Percentiles rank a stretch among this genome's conserved stretches.
These are phyloP conservation scores for Eulemur rufifrons DNA, from an alignment of 2,113 vertebrate genomes.

Conservation along the genomic window DNA sequence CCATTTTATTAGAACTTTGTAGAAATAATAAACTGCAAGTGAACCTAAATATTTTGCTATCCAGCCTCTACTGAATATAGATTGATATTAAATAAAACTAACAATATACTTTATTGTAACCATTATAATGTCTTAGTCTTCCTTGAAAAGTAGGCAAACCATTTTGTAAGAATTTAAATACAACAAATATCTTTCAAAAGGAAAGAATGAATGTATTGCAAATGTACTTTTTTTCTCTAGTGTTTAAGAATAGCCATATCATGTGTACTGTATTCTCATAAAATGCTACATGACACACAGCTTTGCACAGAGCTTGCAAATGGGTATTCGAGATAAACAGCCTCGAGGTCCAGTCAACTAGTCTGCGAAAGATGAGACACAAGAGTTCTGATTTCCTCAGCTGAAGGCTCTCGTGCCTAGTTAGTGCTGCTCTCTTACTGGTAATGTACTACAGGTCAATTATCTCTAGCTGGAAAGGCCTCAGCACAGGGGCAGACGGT, in stretches of 20 bases:
- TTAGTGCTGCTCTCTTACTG: not conserved
- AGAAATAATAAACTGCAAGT: conserved; percentile 27
- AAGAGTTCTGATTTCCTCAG: not conserved
- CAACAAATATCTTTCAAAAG: not conserved
- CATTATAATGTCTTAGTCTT: not conserved
- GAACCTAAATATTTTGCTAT: not conserved
- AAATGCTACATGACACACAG: not conserved
- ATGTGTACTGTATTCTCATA: not conserved
- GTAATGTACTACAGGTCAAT: not conserved
- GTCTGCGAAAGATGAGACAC: not conserved
- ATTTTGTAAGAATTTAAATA: not conserved
- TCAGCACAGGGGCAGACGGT: not conserved
- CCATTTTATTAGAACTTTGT: not conserved
- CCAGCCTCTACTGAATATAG: not conserved
- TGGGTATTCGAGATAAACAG: not conserved
- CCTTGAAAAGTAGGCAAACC: not conserved
- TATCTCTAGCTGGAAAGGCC: not conserved
- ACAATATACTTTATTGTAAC: not conserved
- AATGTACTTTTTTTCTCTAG: not conserved
- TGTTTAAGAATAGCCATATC: not conserved
- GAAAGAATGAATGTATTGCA: not conserved
- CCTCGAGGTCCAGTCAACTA: not conserved
- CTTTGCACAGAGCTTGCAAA: not conserved
- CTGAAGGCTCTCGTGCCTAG: not conserved
- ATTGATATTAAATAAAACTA: not conserved